These are phyloP conservation scores for Nanorana parkeri DNA, from an alignment of 2,113 vertebrate genomes.

Conservation along the genomic window DNA sequence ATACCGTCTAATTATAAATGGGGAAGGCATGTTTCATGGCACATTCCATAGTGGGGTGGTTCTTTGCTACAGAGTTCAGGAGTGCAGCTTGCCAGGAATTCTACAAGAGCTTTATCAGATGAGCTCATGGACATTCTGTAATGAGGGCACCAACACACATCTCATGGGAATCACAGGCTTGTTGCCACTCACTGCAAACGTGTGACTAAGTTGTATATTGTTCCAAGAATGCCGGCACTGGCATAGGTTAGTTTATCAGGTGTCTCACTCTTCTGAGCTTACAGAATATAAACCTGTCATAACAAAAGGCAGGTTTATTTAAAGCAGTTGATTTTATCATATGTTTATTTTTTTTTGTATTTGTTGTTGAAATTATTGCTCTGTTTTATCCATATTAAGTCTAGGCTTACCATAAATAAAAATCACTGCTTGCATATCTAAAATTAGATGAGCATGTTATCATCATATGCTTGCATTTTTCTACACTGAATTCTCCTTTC, in stretches of 20 bases:
- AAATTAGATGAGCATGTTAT: too few species aligned
- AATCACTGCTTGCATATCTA: too few species aligned
- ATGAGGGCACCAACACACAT: constrained; percentile 27
- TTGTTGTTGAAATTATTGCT: too few species aligned
- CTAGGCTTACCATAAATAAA: too few species aligned
- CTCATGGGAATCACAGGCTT: constrained; percentile 32
- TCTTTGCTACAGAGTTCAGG: constrained; percentile 9
- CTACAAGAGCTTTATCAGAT: constrained; percentile 44
- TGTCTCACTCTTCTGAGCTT: background rate
- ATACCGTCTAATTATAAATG: constrained; percentile 44
- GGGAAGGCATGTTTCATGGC: constrained; percentile 38
- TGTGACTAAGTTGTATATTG: constrained; percentile 12
- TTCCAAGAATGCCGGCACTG: background rate
- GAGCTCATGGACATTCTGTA: constrained; percentile 47
- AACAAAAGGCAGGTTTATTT: too few species aligned
- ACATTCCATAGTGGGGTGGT: constrained; percentile 49
- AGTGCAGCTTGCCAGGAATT: constrained; percentile 40
- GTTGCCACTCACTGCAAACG: constrained; percentile 1
- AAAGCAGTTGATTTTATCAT: too few species aligned
- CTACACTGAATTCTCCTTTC: too few species aligned
- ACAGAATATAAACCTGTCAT: background rate
- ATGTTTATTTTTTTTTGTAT: too few species aligned
- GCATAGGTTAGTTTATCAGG: background rate
- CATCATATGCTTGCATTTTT: too few species aligned
- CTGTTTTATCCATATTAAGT: too few species aligned